Percentiles rank a stretch among this genome's conserved stretches.
These are phyloP conservation scores for Lutra lutra DNA, from an alignment of 2,797 vertebrate genomes.

Conservation along the genomic window DNA sequence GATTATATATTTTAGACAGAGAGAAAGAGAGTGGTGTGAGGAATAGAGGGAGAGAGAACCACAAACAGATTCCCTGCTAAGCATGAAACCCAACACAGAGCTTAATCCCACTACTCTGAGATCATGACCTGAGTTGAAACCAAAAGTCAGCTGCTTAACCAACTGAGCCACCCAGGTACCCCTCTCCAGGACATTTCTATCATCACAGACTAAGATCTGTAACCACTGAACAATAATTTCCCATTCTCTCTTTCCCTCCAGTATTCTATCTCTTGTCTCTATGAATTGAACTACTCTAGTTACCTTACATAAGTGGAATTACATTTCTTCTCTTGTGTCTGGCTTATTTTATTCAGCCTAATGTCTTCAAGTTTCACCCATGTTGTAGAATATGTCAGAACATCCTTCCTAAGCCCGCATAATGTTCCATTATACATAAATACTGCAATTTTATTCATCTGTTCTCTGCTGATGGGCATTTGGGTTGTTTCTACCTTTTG, in stretches of 20 bases:
- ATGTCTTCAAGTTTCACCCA: not conserved
- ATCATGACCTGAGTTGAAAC: not conserved
- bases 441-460: not conserved
- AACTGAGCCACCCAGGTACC: not conserved
- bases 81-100: not conserved
- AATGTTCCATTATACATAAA: not conserved
- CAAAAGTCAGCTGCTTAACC: not conserved
- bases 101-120: not conserved
- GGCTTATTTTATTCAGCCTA: slow-evolving; percentile 6
- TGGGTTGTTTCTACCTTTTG: not conserved
- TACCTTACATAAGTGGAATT: not conserved
- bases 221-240: not conserved
- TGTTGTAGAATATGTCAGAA: not conserved
- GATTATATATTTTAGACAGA: not conserved
- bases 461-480: not conserved
- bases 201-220: not conserved
- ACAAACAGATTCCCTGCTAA: not conserved
- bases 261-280: not conserved
- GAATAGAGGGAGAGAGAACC: not conserved
- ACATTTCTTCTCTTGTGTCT: not conserved
- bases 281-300: not conserved
- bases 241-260: not conserved
- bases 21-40: no score
- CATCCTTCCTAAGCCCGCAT: not conserved
- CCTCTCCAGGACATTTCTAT: not conserved